These are phyloP conservation scores for Catalaphyllia jardinei DNA, from an alignment of 64 coral and sea anemone genomes.

Conservation along the genomic window DNA sequence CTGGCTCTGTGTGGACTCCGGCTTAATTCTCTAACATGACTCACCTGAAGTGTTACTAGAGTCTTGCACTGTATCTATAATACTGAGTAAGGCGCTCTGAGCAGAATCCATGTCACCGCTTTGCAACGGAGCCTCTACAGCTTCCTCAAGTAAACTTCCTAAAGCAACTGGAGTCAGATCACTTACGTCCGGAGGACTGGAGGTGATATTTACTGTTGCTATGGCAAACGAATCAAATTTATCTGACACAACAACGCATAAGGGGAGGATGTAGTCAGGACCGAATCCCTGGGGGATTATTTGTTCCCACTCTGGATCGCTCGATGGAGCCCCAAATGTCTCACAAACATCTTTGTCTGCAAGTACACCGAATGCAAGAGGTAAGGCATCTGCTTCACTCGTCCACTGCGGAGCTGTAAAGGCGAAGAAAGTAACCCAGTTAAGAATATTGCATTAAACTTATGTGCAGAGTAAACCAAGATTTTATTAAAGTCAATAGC, in stretches of 20 bases:
- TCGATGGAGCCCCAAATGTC: background rate
- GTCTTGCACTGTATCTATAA: background rate
- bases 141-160: background rate
- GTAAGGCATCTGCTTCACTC: background rate
- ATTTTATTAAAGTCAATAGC: background rate
- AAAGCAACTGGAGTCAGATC: background rate
- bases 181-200: background rate
- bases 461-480: background rate
- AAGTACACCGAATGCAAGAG: constrained; percentile 8
- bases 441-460: background rate
- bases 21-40: background rate
- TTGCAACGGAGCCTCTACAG: background rate
- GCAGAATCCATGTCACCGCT: constrained; percentile 6
- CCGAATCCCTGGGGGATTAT: background rate
- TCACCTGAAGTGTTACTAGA: constrained; percentile 1
- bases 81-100: background rate
- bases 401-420: background rate
- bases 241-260: constrained; percentile 17
- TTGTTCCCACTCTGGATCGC: background rate
- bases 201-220: background rate
- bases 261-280: background rate
- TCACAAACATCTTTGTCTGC: background rate
- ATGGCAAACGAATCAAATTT: background rate
- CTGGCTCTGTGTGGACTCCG: background rate
- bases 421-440: background rate